Conservation (phyloP, 2,888 invertebrate species). For the Trachelus stipa region DNA sequence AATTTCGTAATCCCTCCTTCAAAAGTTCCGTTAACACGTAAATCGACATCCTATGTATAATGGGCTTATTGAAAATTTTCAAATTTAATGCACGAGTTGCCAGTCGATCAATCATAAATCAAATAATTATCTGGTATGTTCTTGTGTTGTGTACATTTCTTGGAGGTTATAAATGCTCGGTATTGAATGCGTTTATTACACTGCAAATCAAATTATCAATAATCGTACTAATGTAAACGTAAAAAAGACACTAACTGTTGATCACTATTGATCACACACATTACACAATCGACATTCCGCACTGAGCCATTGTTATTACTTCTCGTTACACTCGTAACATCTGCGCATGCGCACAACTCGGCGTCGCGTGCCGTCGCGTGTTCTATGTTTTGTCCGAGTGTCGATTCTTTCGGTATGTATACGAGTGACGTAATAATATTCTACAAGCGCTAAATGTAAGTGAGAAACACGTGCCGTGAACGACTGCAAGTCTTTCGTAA, state of each 20-base stretch:
- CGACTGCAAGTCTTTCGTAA: not conserved
- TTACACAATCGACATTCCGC: not conserved
- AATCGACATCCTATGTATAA: not conserved
- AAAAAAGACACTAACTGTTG: not conserved
- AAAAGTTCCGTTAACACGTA: not conserved
- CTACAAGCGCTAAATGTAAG: not conserved
- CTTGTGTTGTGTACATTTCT: not conserved
- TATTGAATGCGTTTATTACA: not conserved
- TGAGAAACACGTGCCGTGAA: not conserved
- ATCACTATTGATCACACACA: not conserved
- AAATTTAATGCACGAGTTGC: not conserved
- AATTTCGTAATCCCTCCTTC: conserved; percentile 32
- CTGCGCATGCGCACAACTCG: not conserved
- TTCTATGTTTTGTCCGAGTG: not conserved
- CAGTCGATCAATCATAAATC: not conserved
- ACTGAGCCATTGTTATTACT: not conserved
- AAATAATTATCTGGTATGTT: not conserved
- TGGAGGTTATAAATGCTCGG: not conserved
- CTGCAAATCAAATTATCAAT: not conserved
- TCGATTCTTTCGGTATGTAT: too few species aligned
- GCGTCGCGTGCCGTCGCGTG: not conserved
- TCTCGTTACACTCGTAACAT: not conserved
- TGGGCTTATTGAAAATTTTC: not conserved
- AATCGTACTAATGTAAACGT: not conserved
- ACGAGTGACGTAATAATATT: too few species aligned